phyloP scores from a whole-genome alignment of 2,113 vertebrate genomes.

The Notothenia rossii region DNA sequence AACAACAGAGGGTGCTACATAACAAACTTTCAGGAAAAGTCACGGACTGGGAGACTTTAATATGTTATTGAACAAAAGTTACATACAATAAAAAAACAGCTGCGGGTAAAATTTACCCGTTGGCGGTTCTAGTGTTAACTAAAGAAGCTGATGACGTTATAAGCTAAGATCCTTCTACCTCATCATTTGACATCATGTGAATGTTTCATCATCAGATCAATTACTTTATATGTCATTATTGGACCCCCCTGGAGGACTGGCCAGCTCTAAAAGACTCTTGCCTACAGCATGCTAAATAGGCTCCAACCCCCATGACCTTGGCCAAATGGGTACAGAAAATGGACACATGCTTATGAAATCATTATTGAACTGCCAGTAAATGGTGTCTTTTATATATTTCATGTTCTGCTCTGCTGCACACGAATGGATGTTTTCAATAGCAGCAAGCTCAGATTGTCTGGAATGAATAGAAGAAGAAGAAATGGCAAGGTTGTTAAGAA shows the following conservation, averaged over 20 bases:
- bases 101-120: too few species aligned
- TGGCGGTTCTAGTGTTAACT: too few species aligned
- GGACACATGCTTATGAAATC: not conserved
- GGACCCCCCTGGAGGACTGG: not conserved
- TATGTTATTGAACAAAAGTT: too few species aligned
- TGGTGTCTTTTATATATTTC: not conserved
- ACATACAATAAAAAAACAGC: too few species aligned
- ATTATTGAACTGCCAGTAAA: not conserved
- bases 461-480: not conserved
- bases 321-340: not conserved
- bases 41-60: too few species aligned
- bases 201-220: constrained; percentile 1
- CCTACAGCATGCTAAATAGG: not conserved
- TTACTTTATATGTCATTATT: not conserved
- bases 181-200: not conserved
- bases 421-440: not conserved
- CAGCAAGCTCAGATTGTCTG: not conserved
- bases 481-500: not conserved
- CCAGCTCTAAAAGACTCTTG: not conserved
- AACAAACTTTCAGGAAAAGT: too few species aligned
- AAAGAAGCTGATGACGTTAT: not conserved
- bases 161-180: not conserved
- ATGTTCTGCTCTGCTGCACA: not conserved
- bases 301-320: constrained; percentile 9
- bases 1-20: too few species aligned